phyloP scores from a whole-genome alignment of 2,888 invertebrate species.

The Criorhina ranunculi region DNA sequence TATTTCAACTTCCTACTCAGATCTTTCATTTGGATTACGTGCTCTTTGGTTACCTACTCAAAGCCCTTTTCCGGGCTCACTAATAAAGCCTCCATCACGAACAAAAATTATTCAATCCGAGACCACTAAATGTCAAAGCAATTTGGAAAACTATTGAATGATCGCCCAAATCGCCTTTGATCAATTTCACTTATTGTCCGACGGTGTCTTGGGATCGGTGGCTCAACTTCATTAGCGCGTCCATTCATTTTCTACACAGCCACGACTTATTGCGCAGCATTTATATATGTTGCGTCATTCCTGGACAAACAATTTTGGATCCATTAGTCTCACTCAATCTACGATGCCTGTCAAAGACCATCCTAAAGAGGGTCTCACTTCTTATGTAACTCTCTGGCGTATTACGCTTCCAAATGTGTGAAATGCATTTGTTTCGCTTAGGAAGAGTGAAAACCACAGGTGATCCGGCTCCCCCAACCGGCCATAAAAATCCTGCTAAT shows the following conservation, averaged over 20 bases:
- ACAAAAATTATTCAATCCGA: constrained; percentile 13
- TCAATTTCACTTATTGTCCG: constrained; percentile 29
- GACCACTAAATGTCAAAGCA: constrained; percentile 33
- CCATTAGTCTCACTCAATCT: constrained; percentile 37
- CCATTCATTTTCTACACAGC: constrained; percentile 34
- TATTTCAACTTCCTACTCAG: neutral
- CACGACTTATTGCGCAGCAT: constrained; percentile 42
- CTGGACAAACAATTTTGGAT: constrained; percentile 9
- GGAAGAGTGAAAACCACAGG: neutral
- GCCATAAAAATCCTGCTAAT: constrained; percentile 43
- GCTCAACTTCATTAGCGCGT: constrained; percentile 26
- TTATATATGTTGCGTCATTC: constrained; percentile 28
- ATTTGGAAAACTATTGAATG: constrained; percentile 28
- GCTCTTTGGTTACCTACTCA: neutral
- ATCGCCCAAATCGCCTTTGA: constrained; percentile 31
- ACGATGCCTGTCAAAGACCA: neutral
- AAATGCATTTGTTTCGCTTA: constrained; percentile 23
- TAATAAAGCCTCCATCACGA: neutral
- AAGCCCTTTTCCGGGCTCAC: neutral
- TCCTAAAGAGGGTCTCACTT: constrained; percentile 11
- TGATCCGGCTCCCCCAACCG: neutral
- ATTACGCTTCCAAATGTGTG: constrained; percentile 25
- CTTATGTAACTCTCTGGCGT: constrained; percentile 33
- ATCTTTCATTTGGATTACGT: constrained; percentile 8
- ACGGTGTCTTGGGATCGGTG: neutral